Conservation (phyloP, 1,140 invertebrate genomes). For the Hylyphantes graminicola region DNA sequence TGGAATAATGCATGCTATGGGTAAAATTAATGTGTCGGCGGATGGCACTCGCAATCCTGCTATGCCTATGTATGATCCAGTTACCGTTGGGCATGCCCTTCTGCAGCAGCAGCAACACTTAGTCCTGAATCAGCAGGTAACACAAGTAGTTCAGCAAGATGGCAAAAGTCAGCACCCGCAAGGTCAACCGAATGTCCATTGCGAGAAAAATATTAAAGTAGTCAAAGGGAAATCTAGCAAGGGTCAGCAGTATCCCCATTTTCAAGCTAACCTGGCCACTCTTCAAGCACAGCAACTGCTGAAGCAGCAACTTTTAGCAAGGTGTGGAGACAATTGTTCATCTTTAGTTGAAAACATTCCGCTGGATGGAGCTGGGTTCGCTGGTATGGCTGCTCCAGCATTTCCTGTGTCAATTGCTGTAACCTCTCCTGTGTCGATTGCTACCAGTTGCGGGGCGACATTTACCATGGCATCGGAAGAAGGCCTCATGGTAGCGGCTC, state of each 20-base stretch:
- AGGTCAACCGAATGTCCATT: slow-evolving; percentile 63
- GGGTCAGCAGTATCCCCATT: slow-evolving; percentile 24
- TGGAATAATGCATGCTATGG: slow-evolving; percentile 57
- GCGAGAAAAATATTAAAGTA: slow-evolving; percentile 48
- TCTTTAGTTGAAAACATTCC: slow-evolving; percentile 60
- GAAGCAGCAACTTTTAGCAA: slow-evolving; percentile 28
- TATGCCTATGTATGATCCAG: slow-evolving; percentile 59
- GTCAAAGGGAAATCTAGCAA: slow-evolving; percentile 40
- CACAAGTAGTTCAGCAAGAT: slow-evolving; percentile 71
- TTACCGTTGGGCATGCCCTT: slow-evolving; percentile 54
- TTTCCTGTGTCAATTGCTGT: slow-evolving; percentile 62
- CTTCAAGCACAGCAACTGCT: slow-evolving; percentile 40
- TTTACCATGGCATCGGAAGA: slow-evolving; percentile 57
- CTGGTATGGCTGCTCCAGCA: slow-evolving; percentile 56
- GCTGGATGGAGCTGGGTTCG: slow-evolving; percentile 54
- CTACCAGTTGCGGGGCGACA: slow-evolving; percentile 43
- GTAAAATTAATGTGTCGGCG: slow-evolving; percentile 41
- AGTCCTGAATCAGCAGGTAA: slow-evolving; percentile 69
- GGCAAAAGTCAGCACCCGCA: slow-evolving; percentile 64
- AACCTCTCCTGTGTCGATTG: slow-evolving; percentile 30
- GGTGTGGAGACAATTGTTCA: slow-evolving; percentile 63
- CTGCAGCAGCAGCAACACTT: slow-evolving; percentile 64
- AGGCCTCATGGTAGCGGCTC: slow-evolving; percentile 62
- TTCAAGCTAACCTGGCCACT: slow-evolving; percentile 57
- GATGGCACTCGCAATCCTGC: slow-evolving; percentile 56